Percentiles rank a stretch among this genome's conserved stretches.
phyloP scores from a whole-genome alignment of 2,888 invertebrate genomes.

The Coenonympha glycerion region DNA sequence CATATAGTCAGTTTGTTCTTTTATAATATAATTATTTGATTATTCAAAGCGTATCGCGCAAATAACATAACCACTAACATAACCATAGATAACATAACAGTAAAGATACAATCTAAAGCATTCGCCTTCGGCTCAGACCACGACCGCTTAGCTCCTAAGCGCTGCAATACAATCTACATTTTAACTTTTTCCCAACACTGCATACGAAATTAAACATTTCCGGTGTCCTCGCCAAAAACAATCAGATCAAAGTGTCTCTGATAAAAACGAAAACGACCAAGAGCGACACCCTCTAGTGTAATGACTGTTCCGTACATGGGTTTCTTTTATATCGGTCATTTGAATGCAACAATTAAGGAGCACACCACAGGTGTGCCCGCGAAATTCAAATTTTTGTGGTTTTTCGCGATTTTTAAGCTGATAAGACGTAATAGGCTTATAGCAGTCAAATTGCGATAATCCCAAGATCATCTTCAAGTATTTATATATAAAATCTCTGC shows the following conservation, averaged over 20 bases:
- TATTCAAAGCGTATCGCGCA: not conserved
- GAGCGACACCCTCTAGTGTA: not conserved
- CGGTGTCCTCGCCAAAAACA: constrained; percentile 65
- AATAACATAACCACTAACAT: not conserved
- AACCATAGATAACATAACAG: not conserved
- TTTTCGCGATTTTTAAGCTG: too few species aligned
- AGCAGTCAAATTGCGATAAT: too few species aligned
- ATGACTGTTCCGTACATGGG: not conserved
- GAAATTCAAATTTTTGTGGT: too few species aligned
- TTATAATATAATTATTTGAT: too few species aligned
- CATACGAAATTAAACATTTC: constrained; percentile 67
- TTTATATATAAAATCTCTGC: too few species aligned
- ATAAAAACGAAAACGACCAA: constrained; percentile 28
- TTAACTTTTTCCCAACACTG: constrained; percentile 44
- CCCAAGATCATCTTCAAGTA: too few species aligned
- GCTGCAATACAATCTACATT: constrained; percentile 35
- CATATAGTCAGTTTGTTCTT: too few species aligned
- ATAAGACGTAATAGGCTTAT: too few species aligned
- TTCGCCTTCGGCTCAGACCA: constrained; percentile 19
- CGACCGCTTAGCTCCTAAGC: constrained; percentile 3
- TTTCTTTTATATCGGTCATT: too few species aligned
- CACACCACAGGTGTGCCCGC: too few species aligned
- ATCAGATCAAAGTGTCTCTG: constrained; percentile 57
- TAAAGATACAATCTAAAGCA: constrained; percentile 14
- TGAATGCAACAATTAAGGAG: too few species aligned